These are phyloP conservation scores for Psilanteris sp. DNA, from an alignment of 1,140 invertebrate genomes.

Conservation along the genomic window DNA sequence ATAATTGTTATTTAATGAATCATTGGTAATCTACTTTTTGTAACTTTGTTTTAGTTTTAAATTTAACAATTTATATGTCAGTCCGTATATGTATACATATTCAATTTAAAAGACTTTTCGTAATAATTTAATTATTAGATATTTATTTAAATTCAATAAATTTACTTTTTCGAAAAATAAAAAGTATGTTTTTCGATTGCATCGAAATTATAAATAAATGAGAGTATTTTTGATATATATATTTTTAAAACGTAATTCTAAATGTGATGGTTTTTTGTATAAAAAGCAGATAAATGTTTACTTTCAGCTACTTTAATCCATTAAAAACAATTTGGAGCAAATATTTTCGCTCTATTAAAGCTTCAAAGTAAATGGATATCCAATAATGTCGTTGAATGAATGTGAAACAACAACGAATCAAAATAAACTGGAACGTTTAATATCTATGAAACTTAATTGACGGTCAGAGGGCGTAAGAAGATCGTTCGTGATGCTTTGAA, in stretches of 20 bases:
- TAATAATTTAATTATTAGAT: too few species aligned
- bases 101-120: too few species aligned
- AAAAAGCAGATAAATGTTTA: conserved; percentile 2
- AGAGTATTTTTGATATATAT: too few species aligned
- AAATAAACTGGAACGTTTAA: conserved; percentile 16
- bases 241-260: neutral
- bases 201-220: too few species aligned
- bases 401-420: conserved; percentile 11
- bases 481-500: conserved; percentile 3
- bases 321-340: conserved; percentile 16
- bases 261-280: neutral
- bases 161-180: too few species aligned
- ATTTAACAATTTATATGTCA: too few species aligned
- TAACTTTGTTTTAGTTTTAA: too few species aligned
- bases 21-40: too few species aligned
- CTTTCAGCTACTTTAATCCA: neutral
- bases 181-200: too few species aligned
- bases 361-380: conserved; percentile 15
- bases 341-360: conserved; percentile 20
- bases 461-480: conserved; percentile 11
- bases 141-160: too few species aligned
- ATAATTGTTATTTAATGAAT: too few species aligned
- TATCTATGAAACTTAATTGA: conserved; percentile 17
- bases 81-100: too few species aligned
- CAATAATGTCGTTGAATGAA: conserved; percentile 11